A percentile compares a stretch with the other conserved stretches of the same genome.
These are phyloP conservation scores for Oreochromis spilurus DNA, from an alignment of 2,113 vertebrate genomes.

Conservation along the genomic window DNA sequence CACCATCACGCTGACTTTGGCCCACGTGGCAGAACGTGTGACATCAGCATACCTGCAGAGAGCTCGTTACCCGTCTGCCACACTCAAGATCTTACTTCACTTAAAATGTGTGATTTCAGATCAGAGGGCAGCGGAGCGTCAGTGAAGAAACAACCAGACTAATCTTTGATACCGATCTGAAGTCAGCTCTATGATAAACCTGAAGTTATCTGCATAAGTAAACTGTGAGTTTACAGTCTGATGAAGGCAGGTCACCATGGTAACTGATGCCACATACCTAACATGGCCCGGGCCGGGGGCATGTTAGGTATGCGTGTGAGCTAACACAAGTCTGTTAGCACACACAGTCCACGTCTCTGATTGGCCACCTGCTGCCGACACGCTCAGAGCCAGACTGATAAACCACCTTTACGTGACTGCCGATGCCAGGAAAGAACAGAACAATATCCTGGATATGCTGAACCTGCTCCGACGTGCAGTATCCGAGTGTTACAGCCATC, in stretches of 20 bases:
- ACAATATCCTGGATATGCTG: fast-evolving
- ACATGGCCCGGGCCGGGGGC: background rate
- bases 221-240: background rate
- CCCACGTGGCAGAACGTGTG: background rate
- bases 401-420: background rate
- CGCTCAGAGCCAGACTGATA: fast-evolving
- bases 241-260: background rate
- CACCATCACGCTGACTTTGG: background rate
- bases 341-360: background rate
- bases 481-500: background rate
- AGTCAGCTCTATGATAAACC: background rate
- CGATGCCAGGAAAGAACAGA: background rate
- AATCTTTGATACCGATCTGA: background rate
- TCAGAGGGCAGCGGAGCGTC: background rate
- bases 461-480: background rate
- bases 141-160: fast-evolving
- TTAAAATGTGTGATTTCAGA: background rate
- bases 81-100: background rate
- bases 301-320: background rate
- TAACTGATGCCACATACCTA: background rate
- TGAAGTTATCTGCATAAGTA: too few species aligned
- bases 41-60: background rate
- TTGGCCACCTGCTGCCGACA: background rate
- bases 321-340: fast-evolving
- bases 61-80: background rate